Evolutionary conservation across 2,888 invertebrate species (phyloP).

Genomic region (Drosophila mercatorum): DNA sequence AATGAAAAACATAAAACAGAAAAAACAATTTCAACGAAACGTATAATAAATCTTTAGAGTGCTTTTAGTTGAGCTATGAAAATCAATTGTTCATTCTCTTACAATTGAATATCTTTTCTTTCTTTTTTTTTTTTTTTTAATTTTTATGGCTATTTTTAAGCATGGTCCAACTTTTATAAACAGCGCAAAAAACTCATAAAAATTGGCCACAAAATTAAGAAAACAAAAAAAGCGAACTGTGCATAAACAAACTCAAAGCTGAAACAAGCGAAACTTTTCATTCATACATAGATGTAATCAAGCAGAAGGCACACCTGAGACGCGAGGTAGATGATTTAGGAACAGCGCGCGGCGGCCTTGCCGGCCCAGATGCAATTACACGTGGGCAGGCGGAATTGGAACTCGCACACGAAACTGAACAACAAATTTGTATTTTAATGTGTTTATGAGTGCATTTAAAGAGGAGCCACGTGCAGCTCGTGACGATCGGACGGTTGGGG

Average conservation of each 20-base stretch:
- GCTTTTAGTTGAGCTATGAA: slow-evolving; percentile 2
- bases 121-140: neutral
- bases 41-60: neutral
- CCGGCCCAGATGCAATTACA: slow-evolving; percentile 63
- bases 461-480: slow-evolving; percentile 29
- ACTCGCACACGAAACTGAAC: slow-evolving; percentile 18
- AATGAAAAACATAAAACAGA: too few species aligned
- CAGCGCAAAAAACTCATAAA: slow-evolving; percentile 53
- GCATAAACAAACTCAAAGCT: slow-evolving; percentile 58
- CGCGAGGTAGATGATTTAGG: slow-evolving; percentile 24
- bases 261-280: slow-evolving; percentile 49
- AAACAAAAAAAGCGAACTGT: slow-evolving; percentile 14
- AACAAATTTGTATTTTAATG: slow-evolving; percentile 14
- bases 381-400: slow-evolving; percentile 28
- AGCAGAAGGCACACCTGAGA: slow-evolving; percentile 30
- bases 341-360: slow-evolving; percentile 56
- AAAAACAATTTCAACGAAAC: neutral
- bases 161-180: slow-evolving; percentile 49
- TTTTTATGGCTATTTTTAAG: slow-evolving; percentile 44
- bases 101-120: slow-evolving; percentile 7
- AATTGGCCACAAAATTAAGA: slow-evolving; percentile 35
- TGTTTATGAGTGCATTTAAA: slow-evolving; percentile 33
- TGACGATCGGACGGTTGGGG: slow-evolving; percentile 1
- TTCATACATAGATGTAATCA: slow-evolving; percentile 58
- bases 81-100: slow-evolving; percentile 38